Evolutionary conservation across 2,797 vertebrate species (phyloP).

Genomic region (Poeciliopsis gracilis): DNA sequence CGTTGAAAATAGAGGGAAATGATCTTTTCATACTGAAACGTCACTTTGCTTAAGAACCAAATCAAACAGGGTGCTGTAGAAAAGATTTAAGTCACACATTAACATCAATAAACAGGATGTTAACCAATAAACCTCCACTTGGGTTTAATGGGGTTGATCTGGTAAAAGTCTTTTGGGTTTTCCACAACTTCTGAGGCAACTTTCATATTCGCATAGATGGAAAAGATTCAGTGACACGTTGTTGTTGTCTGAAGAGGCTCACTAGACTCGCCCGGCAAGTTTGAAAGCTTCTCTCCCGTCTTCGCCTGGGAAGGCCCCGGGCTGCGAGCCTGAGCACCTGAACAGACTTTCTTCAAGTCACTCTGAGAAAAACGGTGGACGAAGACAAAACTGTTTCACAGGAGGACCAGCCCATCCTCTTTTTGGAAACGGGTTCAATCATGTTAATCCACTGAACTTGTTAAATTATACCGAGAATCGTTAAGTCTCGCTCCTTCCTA

Average conservation of each 20-base stretch:
- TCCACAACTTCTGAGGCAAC: neutral
- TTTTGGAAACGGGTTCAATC: neutral
- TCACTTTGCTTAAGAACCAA: neutral
- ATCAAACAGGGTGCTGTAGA: neutral
- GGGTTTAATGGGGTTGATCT: neutral
- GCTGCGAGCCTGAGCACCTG: neutral
- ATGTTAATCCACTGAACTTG: neutral
- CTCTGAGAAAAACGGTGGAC: neutral
- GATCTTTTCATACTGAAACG: neutral
- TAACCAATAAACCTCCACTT: neutral
- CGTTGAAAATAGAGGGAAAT: neutral
- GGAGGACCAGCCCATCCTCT: neutral
- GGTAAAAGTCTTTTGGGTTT: neutral
- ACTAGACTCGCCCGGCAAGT: neutral
- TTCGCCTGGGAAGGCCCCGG: neutral
- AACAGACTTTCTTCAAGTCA: neutral
- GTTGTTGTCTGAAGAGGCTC: neutral
- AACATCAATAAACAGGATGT: neutral
- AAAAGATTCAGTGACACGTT: neutral
- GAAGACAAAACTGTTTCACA: neutral
- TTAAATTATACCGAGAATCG: neutral
- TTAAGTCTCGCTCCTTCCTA: neutral
- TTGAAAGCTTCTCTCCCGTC: neutral
- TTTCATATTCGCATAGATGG: neutral
- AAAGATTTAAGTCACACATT: neutral